Conservation (phyloP, 2,797 vertebrate species). For the Sebastes vulpes region DNA sequence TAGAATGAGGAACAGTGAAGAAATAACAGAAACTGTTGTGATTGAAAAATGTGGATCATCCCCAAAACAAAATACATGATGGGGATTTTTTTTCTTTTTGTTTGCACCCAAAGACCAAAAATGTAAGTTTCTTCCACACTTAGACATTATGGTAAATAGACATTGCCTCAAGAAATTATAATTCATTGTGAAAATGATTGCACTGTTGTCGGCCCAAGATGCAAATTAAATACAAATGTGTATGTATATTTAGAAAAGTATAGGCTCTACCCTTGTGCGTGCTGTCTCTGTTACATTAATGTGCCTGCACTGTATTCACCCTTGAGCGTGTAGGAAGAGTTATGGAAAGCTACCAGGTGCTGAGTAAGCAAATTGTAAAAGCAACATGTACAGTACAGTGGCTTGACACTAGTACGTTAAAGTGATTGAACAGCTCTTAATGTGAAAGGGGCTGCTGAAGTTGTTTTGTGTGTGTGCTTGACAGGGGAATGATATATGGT, state of each 20-base stretch:
- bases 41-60: background rate
- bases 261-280: too few relatives aligned
- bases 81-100: background rate
- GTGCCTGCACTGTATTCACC: background rate
- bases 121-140: background rate
- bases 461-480: too few relatives aligned
- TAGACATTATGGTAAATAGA: background rate
- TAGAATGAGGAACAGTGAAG: background rate
- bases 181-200: background rate
- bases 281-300: background rate
- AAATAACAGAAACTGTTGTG: background rate
- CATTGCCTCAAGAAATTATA: background rate
- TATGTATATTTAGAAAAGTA: background rate
- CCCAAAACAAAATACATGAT: background rate
- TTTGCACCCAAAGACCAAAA: background rate
- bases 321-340: background rate
- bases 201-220: background rate
- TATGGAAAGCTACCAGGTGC: constrained; percentile 26
- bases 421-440: background rate
- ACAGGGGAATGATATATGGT: background rate
- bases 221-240: background rate
- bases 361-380: background rate
- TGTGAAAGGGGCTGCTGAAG: too few relatives aligned
- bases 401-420: background rate
- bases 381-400: background rate